Evolutionary conservation across 2,888 invertebrate species (phyloP).

Genomic region (Listrodromus nycthemerus): DNA sequence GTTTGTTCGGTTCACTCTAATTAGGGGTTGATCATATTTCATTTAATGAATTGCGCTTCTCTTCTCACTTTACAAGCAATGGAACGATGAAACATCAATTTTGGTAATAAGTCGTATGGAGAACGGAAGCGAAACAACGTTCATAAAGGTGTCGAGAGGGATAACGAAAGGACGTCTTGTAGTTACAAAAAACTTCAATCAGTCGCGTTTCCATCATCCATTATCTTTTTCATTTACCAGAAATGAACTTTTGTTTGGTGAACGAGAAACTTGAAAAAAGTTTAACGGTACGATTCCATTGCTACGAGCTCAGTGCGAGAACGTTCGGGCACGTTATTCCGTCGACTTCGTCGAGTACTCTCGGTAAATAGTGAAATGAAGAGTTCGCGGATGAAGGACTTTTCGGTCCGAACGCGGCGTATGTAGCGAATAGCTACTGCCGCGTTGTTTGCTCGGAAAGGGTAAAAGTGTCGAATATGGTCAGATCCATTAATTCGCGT

Average conservation of each 20-base stretch:
- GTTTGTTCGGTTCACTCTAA: neutral
- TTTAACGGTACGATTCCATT: conserved; percentile 8
- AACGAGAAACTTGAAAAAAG: neutral
- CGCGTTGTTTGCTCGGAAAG: neutral
- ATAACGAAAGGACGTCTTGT: no score
- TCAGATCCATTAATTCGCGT: no score
- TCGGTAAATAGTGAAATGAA: conserved; percentile 25
- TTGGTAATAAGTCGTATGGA: neutral
- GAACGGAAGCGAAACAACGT: neutral
- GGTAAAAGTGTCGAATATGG: no score
- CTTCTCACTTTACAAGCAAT: neutral
- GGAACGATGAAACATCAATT: neutral
- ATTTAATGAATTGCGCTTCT: neutral
- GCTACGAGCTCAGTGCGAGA: neutral
- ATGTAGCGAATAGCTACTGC: neutral
- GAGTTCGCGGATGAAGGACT: neutral
- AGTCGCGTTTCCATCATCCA: no score
- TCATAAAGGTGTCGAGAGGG: no score
- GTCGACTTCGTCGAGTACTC: conserved; percentile 26
- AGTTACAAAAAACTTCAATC: no score
- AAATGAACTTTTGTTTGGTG: no score
- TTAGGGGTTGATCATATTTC: neutral
- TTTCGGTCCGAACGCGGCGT: neutral
- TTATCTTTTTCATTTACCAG: no score
- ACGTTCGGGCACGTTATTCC: neutral